Base-by-base conservation (phyloP, 2,113 vertebrate genomes). In the Oryctolagus cuniculus region DNA sequence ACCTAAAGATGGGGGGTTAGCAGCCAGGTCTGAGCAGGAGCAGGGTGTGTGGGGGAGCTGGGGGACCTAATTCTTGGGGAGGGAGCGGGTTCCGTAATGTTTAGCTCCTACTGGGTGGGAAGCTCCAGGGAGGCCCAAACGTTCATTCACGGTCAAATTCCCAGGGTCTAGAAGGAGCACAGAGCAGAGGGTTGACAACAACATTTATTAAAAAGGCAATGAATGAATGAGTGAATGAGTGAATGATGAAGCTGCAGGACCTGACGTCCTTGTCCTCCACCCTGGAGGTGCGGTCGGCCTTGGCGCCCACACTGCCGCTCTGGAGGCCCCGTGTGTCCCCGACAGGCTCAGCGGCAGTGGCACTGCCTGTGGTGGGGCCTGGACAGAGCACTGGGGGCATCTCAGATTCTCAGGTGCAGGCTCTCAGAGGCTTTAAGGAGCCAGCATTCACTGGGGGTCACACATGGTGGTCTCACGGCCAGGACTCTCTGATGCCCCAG, bases 151-250 rank as follows among this genome's bases (percentile, higher is more conserved):
- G 58, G 64, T 61, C 16, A 51, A 58, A 64, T 84, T 64, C 22
- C n/a, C 27, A 13, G 5, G 9, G 38, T 4, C 66, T 66, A 29
- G 70, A 27, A 73, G 10, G 44, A 53, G 25, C 72, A 27, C 16
- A n/a, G 0, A 1, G 15, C 22, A 63, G 34, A 10, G 38, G 38
- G 38, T 2, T 0, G 31, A 72, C 66, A 72, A 2, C 2, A 19
- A 12, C 4, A 21, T 11, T 49, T 44, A 1, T 36, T 69, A 81
- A 77, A 29, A 58, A 95, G 49, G 21, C 0, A 70, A 49, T 27
- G 22, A 63, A 75, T 5, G 22, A 44, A 44, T 44, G 38, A 38
- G 38, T 38, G 38, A 38, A 77, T 5, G 38, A 44, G 44, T 44
- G 44, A 7, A 7, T 58, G 13, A 19, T 58, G 17, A 53, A 66